Evolutionary conservation across 1,140 invertebrate species (phyloP), one percentile per base, ranked within the genome.

Genomic region (Pseudomyrmex sp.): DNA sequence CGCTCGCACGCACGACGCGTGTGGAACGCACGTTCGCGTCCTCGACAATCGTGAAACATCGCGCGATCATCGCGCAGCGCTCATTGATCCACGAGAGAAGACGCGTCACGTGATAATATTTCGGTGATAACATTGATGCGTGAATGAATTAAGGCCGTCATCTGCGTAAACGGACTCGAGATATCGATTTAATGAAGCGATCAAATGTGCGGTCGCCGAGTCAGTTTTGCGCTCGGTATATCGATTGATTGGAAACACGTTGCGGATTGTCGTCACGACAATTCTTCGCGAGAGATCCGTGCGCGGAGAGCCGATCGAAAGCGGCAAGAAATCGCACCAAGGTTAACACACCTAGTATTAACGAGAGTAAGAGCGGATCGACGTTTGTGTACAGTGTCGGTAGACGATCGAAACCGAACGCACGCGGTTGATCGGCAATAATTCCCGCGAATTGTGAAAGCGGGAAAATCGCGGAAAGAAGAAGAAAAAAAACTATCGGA

Each of bases 401-500:
- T 9, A 50, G 4, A 52, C 15, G 26, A 15, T 18, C 48, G 18
- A 7, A 23, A 58, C 12, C 20, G 5, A 0, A 0, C 35, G 35
- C 35, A 7, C 35, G 9, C 18, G 13, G 10, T 54, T 18, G 56
- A 58, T 58, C 54, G 7, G 18, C 59, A 23, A 62, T 9, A 15
- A 18, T n/a, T 46, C 56, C 18, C 26, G 20, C 62, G 23, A 35
- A 52, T 35, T 46, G 61, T 74, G 82, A 90, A 84, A 35, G 35
- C 83, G 75, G 79, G 82, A 91, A 91, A 86, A 77, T 76, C 84
- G 73, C 75, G 56, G 74, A 86, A 79, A 26, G 26, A 35, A 9
- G 8, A 23, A 52, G 44, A 15, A 20, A 10, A 10, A 18, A 35
- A 2, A 35, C 4, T 35, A 35, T 0, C 5, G 35, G 0, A 35